Evolutionary conservation across 2,797 vertebrate genomes (phyloP).

Genomic region (Okamejei kenojei): DNA sequence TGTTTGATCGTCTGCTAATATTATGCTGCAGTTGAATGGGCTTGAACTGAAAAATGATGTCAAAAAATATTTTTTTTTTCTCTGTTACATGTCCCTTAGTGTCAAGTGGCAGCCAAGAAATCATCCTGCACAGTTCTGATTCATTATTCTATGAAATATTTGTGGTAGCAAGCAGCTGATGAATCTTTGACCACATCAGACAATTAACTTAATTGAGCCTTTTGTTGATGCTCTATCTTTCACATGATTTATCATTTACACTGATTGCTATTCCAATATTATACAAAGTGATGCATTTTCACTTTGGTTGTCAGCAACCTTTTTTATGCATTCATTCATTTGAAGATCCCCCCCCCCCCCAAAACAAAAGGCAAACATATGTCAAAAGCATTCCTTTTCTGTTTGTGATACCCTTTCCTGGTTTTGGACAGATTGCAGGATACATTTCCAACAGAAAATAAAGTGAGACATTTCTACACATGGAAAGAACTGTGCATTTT

Average conservation of each 20-base stretch:
- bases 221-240: not conserved
- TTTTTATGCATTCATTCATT: conserved; percentile 21
- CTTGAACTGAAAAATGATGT: not conserved
- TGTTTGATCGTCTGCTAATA: not conserved
- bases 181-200: not conserved
- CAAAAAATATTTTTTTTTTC: not conserved
- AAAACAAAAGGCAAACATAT: conserved; percentile 9
- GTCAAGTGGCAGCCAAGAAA: no score
- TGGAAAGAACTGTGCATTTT: not conserved
- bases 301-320: conserved; percentile 9
- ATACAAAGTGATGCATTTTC: conserved; percentile 11
- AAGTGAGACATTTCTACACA: not conserved
- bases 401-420: not conserved
- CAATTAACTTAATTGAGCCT: not conserved
- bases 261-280: conserved; percentile 8
- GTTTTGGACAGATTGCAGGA: not conserved
- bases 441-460: not conserved
- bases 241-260: not conserved
- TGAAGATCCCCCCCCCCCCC: not conserved
- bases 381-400: conserved; percentile 3
- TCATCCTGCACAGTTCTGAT: not conserved
- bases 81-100: not conserved
- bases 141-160: not conserved
- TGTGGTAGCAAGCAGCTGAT: not conserved
- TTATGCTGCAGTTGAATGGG: not conserved